phyloP scores from a whole-genome alignment of 2,113 vertebrate species.

The Macroglossus sobrinus region DNA sequence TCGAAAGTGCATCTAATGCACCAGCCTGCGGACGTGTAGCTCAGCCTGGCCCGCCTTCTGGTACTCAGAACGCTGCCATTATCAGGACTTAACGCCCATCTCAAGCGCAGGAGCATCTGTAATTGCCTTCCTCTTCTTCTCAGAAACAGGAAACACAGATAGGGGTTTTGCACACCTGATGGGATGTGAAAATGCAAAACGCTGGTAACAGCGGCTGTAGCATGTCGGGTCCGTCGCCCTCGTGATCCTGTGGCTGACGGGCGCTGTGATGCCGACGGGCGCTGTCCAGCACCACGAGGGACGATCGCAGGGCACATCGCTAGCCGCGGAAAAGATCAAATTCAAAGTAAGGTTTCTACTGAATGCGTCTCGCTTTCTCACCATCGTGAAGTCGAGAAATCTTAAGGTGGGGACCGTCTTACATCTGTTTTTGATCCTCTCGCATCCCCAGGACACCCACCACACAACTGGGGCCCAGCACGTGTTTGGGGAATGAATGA shows the following conservation, averaged over 20 bases:
- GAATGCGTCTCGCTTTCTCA: neutral
- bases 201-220: neutral
- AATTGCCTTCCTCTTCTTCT: neutral
- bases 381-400: neutral
- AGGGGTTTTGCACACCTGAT: neutral
- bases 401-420: neutral
- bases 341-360: neutral
- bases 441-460: neutral
- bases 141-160: neutral
- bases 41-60: neutral
- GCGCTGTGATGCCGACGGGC: neutral
- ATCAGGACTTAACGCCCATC: neutral
- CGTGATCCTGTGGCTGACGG: neutral
- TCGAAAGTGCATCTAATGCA: neutral
- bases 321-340: neutral
- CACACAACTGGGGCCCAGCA: neutral
- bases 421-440: neutral
- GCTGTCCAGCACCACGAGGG: neutral
- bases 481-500: neutral
- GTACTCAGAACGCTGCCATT: neutral
- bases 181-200: neutral
- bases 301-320: accelerated
- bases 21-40: too few species aligned
- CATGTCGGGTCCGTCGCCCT: neutral
- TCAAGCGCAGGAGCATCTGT: neutral